Evolutionary conservation across 2,888 invertebrate species (phyloP), one percentile per base, ranked within the genome.

Genomic region (Cyclophora punctaria): DNA sequence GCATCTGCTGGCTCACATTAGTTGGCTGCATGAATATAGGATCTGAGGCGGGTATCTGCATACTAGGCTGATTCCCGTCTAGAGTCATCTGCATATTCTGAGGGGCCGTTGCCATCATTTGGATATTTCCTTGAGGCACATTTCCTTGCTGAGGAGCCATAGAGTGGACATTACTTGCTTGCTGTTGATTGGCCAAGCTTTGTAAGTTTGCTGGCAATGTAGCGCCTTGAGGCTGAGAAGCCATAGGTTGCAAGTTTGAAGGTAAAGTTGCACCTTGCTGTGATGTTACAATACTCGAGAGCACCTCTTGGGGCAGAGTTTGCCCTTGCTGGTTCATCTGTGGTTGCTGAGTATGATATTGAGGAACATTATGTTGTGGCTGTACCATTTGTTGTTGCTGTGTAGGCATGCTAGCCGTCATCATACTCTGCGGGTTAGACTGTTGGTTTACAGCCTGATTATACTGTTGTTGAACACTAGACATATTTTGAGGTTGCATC

Each of bases 201-300:
- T 91, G 91, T 63, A 91, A 80, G 80, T 90, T 91, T 7, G 90
- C 83, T 41, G 91, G 91, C 62, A 91, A 79, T n/a, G 91, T 91
- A 0, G 91, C 80, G n/a, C 91, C 91, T 60, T 91, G 91, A 35
- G 86, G 85, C 62, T 84, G 87, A 51, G 83, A 78, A 20, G 76
- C 75, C 84, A 89, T 86, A 0, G 78, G 73, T 57, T 89, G 89
- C 35, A 89, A 77, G 64, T 86, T 87, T 51, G 73, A 67, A 56
- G 89, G 83, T 57, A 89, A 63, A 53, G 88, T 83, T 59, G 84
- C 79, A 78, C 87, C 89, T 79, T 83, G 87, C 66, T 89, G 87
- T 66, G 85, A 86, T 69, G 86, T 75, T 54, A 84, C 86, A 67
- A 87, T 89, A 78, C 74, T 85, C 58, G 85, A 76, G 62, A 86